phyloP scores from a whole-genome alignment of 1,140 invertebrate species.

The Gonioctena quinquepunctata region DNA sequence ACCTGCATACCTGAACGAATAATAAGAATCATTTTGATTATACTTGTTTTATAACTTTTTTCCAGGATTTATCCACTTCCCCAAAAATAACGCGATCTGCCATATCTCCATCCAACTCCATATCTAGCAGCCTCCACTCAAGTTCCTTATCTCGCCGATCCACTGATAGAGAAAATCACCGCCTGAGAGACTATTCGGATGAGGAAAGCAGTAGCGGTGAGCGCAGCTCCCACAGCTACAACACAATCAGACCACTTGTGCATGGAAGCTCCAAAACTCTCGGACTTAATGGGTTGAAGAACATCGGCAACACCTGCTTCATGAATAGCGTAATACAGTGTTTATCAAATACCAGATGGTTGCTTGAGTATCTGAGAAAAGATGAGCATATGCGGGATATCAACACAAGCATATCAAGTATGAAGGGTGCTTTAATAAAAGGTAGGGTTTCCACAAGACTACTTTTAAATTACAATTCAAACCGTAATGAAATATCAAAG shows the following conservation, averaged over 20 bases:
- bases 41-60: too few relatives aligned
- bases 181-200: constrained; percentile 14
- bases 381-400: constrained; percentile 72
- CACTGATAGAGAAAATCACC: constrained; percentile 17
- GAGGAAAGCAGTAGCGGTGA: constrained; percentile 7
- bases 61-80: constrained; percentile 27
- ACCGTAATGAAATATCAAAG: too few relatives aligned
- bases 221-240: not conserved
- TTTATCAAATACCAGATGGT: constrained; percentile 81
- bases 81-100: constrained; percentile 24
- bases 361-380: constrained; percentile 75
- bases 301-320: constrained; percentile 96
- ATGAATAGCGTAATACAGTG: constrained; percentile 97
- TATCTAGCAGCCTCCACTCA: constrained; percentile 1
- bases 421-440: constrained; percentile 82
- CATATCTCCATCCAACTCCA: constrained; percentile 16
- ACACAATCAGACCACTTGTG: not conserved
- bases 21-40: too few relatives aligned
- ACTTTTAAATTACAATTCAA: too few relatives aligned
- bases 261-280: constrained; percentile 17
- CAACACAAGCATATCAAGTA: constrained; percentile 76
- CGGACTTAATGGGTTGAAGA: constrained; percentile 84
- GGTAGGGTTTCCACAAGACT: too few relatives aligned
- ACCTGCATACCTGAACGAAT: too few relatives aligned
- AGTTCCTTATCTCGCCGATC: constrained; percentile 19